Percentiles rank a stretch among this genome's conserved stretches.
These are phyloP conservation scores for Tylochromis polylepis DNA, from an alignment of 2,113 vertebrate genomes.

Conservation along the genomic window DNA sequence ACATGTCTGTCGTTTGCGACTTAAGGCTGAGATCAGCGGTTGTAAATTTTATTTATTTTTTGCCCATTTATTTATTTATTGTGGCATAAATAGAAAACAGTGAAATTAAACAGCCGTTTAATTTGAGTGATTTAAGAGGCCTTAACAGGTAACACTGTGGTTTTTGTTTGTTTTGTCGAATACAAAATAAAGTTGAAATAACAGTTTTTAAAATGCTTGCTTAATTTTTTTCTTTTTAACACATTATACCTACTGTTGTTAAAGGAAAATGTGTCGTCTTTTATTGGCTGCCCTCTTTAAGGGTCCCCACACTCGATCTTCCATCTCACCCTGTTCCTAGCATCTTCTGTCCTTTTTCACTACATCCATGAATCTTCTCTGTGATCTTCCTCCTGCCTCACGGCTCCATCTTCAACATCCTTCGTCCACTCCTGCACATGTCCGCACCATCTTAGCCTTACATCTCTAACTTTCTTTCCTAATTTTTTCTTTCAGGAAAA, in stretches of 20 bases:
- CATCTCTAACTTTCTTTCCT: not conserved
- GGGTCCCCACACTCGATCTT: no score
- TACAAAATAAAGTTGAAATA: not conserved
- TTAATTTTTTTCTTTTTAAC: not conserved
- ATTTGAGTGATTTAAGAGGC: not conserved
- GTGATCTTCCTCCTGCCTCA: not conserved
- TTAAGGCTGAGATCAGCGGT: not conserved
- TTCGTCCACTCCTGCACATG: not conserved
- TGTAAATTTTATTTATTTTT: not conserved
- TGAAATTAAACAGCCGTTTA: not conserved
- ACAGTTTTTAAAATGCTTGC: not conserved
- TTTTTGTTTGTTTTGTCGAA: not conserved
- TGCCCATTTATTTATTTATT: not conserved
- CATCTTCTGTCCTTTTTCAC: not conserved
- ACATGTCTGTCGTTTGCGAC: not conserved
- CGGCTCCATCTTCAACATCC: not conserved
- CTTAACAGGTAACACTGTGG: not conserved
- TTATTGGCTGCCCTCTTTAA: no score
- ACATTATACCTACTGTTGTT: not conserved
- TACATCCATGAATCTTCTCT: not conserved
- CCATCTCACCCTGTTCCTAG: no score
- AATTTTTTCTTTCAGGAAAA: not conserved
- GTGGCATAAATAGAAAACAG: not conserved
- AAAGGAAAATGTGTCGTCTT: not conserved
- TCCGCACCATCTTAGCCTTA: not conserved